Evolutionary conservation across 30 jellyfish, hydroid and myxozoan species (phyloP), one percentile per base, ranked within the genome.

Genomic region (Phacellophora camtschatica): DNA sequence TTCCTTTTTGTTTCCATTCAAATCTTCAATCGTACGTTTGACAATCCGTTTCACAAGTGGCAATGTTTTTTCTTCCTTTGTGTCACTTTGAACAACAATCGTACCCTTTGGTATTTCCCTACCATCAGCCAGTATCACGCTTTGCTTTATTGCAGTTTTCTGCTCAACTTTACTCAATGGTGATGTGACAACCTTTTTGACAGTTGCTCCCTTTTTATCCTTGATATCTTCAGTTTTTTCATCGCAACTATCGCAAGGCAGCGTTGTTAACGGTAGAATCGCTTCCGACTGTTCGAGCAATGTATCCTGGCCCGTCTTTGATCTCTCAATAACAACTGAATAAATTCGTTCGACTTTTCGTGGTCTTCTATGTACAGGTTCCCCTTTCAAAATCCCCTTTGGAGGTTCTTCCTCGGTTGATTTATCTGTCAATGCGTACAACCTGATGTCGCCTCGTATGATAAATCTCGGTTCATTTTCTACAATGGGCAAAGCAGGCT

Each of bases 271-370:
- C 7, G 97, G 96, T 30, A 32, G 37, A 25, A 89, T 66, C 15
- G 95, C 83, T 86, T 81, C 95, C 2, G 97, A 89, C 59, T 85
- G 81, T 35, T 89, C 96, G 7, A 81, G 24, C 5, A 90, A 43
- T 13, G 76, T 43, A 24, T 83, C 96, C 15, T 31, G 66, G 45
- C 97, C 97, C 53, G 74, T 90, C 31, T 71, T 87, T 27, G 77
- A 46, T 53, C 97, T 58, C 18, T 67, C 72, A 4, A 89, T 46
- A 49, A 70, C 32, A 1, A 92, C 74, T 11, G 77, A 64, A 43
- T 19, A 81, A 25, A 89, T 53, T 31, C 95, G 42, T 33, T 89
- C 97, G 22, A 89, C 88, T 63, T 88, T 81, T 20, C 46, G 59
- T 11, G 88, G 81, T 23, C 57, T 20, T 39, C 53, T 23, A 19